A percentile compares a stretch with the other conserved stretches of the same genome.
phyloP scores from a whole-genome alignment of 2,888 invertebrate genomes.

The Dicranocentrus wangi region DNA sequence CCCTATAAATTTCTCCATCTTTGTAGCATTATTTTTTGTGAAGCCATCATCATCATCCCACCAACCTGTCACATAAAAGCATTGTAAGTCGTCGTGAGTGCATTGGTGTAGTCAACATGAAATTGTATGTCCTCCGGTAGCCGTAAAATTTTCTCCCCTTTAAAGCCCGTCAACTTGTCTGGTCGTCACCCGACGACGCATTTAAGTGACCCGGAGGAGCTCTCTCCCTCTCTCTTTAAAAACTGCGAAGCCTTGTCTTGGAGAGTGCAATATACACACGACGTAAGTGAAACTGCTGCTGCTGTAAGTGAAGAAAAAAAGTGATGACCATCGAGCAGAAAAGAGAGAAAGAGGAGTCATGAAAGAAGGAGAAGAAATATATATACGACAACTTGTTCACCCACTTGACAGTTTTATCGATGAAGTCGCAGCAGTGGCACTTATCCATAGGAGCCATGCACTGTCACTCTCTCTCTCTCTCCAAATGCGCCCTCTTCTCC shows the following conservation, averaged over 20 bases:
- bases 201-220: conserved; percentile 38
- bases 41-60: conserved; percentile 49
- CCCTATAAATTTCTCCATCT: conserved; percentile 14
- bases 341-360: too few species aligned
- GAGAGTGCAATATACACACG: conserved; percentile 26
- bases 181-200: conserved; percentile 36
- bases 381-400: conserved; percentile 62
- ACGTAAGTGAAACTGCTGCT: conserved; percentile 3
- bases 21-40: conserved; percentile 33
- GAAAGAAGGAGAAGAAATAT: conserved; percentile 55
- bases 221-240: conserved; percentile 11
- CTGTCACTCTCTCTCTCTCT: conserved; percentile 37
- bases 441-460: conserved; percentile 56
- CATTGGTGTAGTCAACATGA: conserved; percentile 52
- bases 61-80: conserved; percentile 45
- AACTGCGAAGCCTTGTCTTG: conserved; percentile 1
- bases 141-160: conserved; percentile 49
- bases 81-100: conserved; percentile 38
- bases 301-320: conserved; percentile 39
- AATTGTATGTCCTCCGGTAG: conserved; percentile 57
- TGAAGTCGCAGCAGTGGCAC: conserved; percentile 62
- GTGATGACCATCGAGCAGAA: conserved; percentile 55
- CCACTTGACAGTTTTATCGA: conserved; percentile 62
- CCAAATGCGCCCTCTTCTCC: not conserved
- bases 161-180: conserved; percentile 41